Percentiles rank a stretch among this genome's conserved stretches.
phyloP scores from a whole-genome alignment of 2,888 invertebrate species.

The Neoaliturus tenellus region DNA sequence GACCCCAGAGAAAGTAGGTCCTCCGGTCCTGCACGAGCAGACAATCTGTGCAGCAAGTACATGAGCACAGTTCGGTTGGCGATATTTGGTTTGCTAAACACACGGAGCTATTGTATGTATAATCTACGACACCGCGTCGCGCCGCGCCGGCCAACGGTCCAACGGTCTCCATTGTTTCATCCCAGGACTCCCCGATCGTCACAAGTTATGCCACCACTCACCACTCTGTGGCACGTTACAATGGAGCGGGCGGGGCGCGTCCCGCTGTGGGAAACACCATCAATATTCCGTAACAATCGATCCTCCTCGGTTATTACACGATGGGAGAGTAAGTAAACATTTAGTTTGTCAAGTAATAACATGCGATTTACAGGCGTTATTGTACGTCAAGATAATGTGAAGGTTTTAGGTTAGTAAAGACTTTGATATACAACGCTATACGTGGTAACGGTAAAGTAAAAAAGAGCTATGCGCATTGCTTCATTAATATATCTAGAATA shows the following conservation, averaged over 20 bases:
- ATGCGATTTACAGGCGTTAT: too few relatives aligned
- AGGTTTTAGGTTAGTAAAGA: too few relatives aligned
- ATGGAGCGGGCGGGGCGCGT: neutral
- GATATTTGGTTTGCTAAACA: conserved; percentile 39
- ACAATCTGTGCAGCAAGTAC: neutral
- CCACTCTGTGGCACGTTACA: too few relatives aligned
- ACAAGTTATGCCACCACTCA: neutral
- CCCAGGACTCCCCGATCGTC: neutral
- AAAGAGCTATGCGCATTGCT: too few relatives aligned
- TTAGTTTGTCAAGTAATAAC: too few relatives aligned
- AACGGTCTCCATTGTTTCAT: conserved; percentile 10
- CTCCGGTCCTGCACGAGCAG: neutral
- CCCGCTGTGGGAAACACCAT: neutral
- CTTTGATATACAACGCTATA: too few relatives aligned
- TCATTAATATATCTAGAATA: too few relatives aligned
- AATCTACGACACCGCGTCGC: conserved; percentile 32
- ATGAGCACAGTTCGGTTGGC: neutral
- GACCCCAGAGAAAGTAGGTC: neutral
- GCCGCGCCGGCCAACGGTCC: conserved; percentile 2
- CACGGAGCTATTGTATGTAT: neutral
- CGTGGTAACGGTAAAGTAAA: too few relatives aligned
- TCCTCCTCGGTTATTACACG: too few relatives aligned
- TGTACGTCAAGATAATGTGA: too few relatives aligned
- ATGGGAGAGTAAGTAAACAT: too few relatives aligned
- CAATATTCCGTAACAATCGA: conserved; percentile 15